Conservation (phyloP, 2,888 invertebrate species). For the Luperina nickerlii region DNA sequence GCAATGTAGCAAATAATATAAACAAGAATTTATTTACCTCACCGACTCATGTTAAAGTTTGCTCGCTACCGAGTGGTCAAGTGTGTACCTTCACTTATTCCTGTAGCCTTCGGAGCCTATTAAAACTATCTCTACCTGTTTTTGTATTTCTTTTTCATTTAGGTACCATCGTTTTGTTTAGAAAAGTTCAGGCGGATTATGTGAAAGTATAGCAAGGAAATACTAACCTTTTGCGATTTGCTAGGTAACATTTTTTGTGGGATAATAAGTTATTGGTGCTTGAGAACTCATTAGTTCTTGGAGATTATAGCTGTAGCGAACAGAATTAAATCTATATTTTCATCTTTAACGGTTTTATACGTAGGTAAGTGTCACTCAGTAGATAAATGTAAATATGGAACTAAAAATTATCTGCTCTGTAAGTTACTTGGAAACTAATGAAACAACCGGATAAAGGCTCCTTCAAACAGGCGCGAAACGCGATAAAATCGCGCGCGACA, state of each 20-base stretch:
- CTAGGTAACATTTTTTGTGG: not conserved
- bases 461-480: too few species aligned
- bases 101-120: slow-evolving; percentile 28
- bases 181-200: slow-evolving; percentile 7
- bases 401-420: not conserved
- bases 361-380: too few species aligned
- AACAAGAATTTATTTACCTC: slow-evolving; percentile 1
- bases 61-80: slow-evolving; percentile 20
- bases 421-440: not conserved
- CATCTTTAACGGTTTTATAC: too few species aligned
- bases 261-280: not conserved
- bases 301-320: not conserved
- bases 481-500: too few species aligned
- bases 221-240: not conserved
- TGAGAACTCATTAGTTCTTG: not conserved
- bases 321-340: not conserved
- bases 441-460: not conserved
- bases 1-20: not conserved
- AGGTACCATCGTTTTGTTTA: not conserved
- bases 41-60: slow-evolving; percentile 3
- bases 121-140: slow-evolving; percentile 3
- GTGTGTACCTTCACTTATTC: slow-evolving; percentile 17
- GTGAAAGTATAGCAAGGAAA: not conserved
- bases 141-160: slow-evolving; percentile 25
- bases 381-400: not conserved